These are phyloP conservation scores for Apamea crenata DNA, from an alignment of 2,888 invertebrate genomes.

Conservation along the genomic window DNA sequence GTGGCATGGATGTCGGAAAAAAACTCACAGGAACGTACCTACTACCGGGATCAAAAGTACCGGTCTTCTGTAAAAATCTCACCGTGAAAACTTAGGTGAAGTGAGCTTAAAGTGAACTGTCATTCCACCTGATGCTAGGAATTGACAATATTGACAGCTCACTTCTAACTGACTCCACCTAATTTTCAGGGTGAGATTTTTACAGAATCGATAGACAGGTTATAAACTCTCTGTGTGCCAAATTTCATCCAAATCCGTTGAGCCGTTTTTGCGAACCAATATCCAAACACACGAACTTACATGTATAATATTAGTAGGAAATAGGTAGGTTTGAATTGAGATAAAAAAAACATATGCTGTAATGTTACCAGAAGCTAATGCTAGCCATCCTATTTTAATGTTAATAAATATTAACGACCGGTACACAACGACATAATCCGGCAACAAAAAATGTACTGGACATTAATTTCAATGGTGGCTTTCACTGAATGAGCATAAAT, in stretches of 20 bases:
- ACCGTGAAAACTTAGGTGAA: too few species aligned
- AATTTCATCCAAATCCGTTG: not conserved
- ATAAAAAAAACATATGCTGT: not conserved
- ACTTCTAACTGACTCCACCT: too few species aligned
- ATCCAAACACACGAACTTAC: not conserved
- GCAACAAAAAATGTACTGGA: constrained; percentile 34
- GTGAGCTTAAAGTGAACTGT: too few species aligned
- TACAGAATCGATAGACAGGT: not conserved
- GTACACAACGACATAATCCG: constrained; percentile 31
- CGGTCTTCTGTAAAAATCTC: too few species aligned
- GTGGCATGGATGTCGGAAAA: not conserved
- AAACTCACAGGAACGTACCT: not conserved
- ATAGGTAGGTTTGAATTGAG: too few species aligned
- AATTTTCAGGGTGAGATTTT: too few species aligned
- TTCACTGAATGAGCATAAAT: constrained; percentile 71
- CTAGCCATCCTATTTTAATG: constrained; percentile 21
- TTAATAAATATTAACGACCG: constrained; percentile 44
- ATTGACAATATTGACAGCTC: too few species aligned
- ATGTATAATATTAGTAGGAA: not conserved
- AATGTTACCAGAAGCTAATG: constrained; percentile 24
- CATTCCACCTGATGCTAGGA: too few species aligned
- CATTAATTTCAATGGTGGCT: constrained; percentile 63
- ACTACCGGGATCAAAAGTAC: not conserved
- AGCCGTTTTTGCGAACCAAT: not conserved
- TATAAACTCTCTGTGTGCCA: not conserved